A percentile compares a stretch with the other conserved stretches of the same genome.
Evolutionary conservation across 1,140 invertebrate species (phyloP).

Genomic region (Drosophila micromelanica): DNA sequence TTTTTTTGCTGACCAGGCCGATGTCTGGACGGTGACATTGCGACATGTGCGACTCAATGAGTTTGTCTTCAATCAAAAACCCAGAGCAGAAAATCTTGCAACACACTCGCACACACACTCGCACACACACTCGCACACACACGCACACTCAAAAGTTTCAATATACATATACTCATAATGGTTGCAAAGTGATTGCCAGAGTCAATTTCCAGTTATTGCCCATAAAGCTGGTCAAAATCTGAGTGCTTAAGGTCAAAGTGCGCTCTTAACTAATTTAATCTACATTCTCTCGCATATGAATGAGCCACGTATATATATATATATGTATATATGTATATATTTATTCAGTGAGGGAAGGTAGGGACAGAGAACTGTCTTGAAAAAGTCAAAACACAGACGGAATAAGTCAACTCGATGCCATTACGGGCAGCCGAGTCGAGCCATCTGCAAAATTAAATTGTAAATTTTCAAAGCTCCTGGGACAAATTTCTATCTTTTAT

Average conservation of each 20-base stretch:
- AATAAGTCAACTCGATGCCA: slow-evolving; percentile 43
- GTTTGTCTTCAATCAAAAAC: slow-evolving; percentile 58
- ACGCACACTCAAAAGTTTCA: slow-evolving; percentile 3
- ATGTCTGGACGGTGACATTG: slow-evolving; percentile 55
- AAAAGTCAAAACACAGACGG: slow-evolving; percentile 31
- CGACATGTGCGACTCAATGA: slow-evolving; percentile 56
- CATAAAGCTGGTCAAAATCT: slow-evolving; percentile 43
- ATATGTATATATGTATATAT: no score
- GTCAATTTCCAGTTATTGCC: slow-evolving; percentile 29
- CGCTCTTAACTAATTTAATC: slow-evolving; percentile 48
- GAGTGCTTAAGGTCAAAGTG: slow-evolving; percentile 40
- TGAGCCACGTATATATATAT: slow-evolving; percentile 12
- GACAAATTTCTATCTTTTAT: slow-evolving; percentile 78
- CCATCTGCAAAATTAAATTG: slow-evolving; percentile 77
- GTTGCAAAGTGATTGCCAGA: slow-evolving; percentile 28
- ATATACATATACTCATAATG: slow-evolving; percentile 1
- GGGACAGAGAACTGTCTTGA: no score
- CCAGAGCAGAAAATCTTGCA: slow-evolving; percentile 17
- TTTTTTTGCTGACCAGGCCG: not conserved
- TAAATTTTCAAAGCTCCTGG: slow-evolving; percentile 75
- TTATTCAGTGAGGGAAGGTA: not conserved
- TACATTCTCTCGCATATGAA: slow-evolving; percentile 28
- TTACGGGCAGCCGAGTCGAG: slow-evolving; percentile 37
- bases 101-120: not conserved
- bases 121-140: not conserved